phyloP scores from a whole-genome alignment of 2,113 vertebrate genomes.

The Sardina pilchardus region DNA sequence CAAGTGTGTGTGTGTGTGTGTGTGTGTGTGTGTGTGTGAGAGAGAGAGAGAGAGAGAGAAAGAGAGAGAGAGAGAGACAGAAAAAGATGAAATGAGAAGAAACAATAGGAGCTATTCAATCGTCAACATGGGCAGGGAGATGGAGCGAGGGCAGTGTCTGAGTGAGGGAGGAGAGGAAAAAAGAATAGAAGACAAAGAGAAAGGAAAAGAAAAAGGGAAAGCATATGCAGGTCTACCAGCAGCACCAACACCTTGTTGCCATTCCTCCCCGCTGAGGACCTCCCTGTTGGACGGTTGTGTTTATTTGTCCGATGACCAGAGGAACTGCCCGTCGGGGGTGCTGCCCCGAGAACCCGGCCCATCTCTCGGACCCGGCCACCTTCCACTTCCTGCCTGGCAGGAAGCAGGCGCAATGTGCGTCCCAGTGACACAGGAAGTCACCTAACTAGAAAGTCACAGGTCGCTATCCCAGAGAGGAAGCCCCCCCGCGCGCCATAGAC shows the following conservation, averaged over 20 bases:
- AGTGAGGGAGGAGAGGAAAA: background rate
- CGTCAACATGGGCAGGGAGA: background rate
- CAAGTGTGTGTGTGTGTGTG: no score
- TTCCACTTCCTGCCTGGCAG: slow-evolving; percentile 61
- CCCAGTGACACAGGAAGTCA: slow-evolving; percentile 58
- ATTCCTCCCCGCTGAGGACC: background rate
- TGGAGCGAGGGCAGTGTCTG: background rate
- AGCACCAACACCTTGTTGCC: slow-evolving; percentile 13
- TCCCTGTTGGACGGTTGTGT: slow-evolving; percentile 18
- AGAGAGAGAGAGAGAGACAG: slow-evolving; percentile 20
- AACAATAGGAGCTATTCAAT: slow-evolving; percentile 30
- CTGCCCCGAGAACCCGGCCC: slow-evolving; percentile 49
- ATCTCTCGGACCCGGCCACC: slow-evolving; percentile 40
- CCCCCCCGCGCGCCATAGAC: background rate
- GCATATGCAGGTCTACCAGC: background rate
- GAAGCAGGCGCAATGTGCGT: slow-evolving; percentile 58
- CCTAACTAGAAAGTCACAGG: slow-evolving; percentile 52
- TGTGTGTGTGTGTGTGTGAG: no score
- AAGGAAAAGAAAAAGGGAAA: background rate
- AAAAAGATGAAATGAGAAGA: slow-evolving; percentile 18
- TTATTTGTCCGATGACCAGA: slow-evolving; percentile 1
- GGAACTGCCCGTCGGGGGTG: slow-evolving; percentile 31
- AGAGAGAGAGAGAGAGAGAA: slow-evolving; percentile 5
- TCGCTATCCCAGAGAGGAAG: slow-evolving; percentile 41
- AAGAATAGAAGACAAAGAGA: background rate